These are phyloP conservation scores for Alosa sapidissima DNA, from an alignment of 2,797 vertebrate species.

Conservation along the genomic window DNA sequence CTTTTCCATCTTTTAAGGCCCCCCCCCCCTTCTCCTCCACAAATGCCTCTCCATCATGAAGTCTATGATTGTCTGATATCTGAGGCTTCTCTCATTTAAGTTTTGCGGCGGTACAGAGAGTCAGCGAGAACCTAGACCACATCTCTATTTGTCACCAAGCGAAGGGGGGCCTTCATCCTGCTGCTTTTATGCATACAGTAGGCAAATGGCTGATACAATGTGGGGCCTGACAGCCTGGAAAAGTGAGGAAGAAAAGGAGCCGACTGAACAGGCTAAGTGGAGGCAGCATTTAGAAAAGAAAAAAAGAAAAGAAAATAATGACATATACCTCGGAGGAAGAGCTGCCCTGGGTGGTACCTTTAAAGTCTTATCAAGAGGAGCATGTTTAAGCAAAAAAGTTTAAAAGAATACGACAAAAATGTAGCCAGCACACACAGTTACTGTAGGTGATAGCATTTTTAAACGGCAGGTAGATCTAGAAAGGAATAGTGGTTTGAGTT, in stretches of 20 bases:
- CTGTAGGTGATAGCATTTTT: slow-evolving; percentile 44
- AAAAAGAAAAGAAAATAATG: slow-evolving; percentile 22
- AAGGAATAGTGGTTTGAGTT: slow-evolving; percentile 30
- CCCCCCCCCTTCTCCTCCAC: slow-evolving; percentile 33
- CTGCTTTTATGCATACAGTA: slow-evolving; percentile 35
- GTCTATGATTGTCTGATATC: slow-evolving; percentile 11
- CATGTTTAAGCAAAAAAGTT: slow-evolving; percentile 44
- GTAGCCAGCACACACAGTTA: slow-evolving; percentile 5
- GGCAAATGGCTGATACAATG: slow-evolving; percentile 50
- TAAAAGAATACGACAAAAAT: background rate
- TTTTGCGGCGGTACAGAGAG: background rate
- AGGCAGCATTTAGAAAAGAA: slow-evolving; percentile 41
- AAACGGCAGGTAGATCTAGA: slow-evolving; percentile 42
- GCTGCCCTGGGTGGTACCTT: slow-evolving; percentile 47
- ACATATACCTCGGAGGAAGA: slow-evolving; percentile 49
- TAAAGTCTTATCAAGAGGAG: slow-evolving; percentile 53
- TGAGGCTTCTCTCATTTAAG: slow-evolving; percentile 38
- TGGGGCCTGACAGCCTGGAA: slow-evolving; percentile 45
- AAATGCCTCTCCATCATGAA: slow-evolving; percentile 27
- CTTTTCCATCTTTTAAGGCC: slow-evolving; percentile 49
- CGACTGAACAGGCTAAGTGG: slow-evolving; percentile 22
- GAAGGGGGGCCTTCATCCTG: slow-evolving; percentile 31
- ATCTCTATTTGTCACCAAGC: slow-evolving; percentile 30
- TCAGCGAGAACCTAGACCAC: slow-evolving; percentile 23
- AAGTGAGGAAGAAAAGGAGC: slow-evolving; percentile 31